These are phyloP conservation scores for Panagrolaimus sp. DNA, from an alignment of 1,140 invertebrate genomes.

Conservation along the genomic window DNA sequence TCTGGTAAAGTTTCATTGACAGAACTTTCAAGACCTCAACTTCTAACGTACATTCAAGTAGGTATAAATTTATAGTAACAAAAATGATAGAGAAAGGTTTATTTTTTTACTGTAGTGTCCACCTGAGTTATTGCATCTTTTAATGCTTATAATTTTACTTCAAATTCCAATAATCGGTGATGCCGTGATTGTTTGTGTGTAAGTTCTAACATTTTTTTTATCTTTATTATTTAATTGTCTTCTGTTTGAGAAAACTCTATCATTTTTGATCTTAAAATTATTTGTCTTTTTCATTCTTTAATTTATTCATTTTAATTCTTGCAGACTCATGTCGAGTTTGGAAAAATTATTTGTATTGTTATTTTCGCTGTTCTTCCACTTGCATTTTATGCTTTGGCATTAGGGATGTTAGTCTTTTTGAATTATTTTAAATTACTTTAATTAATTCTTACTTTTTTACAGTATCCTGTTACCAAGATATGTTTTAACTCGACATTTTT, in stretches of 20 bases:
- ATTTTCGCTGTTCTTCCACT: slow-evolving; percentile 23
- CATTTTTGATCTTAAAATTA: slow-evolving; percentile 3
- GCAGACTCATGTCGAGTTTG: slow-evolving; percentile 17
- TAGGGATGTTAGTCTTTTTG: slow-evolving; percentile 6
- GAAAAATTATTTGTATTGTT: slow-evolving; percentile 15
- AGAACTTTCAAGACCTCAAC: slow-evolving; percentile 10
- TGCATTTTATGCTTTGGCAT: slow-evolving; percentile 14
- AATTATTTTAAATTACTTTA: background rate
- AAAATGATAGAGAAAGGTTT: background rate
- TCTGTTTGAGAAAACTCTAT: background rate
- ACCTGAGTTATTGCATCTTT: slow-evolving; percentile 20
- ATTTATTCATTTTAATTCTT: slow-evolving; percentile 12
- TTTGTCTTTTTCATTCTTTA: background rate
- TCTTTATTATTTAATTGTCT: background rate
- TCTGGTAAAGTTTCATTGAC: background rate
- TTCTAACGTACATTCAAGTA: slow-evolving; percentile 24
- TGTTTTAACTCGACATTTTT: slow-evolving; percentile 24
- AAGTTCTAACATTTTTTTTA: slow-evolving; percentile 9
- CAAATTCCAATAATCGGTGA: slow-evolving; percentile 24
- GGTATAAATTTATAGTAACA: background rate
- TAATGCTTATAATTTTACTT: slow-evolving; percentile 8
- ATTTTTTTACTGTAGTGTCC: slow-evolving; percentile 18
- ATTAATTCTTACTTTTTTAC: slow-evolving; percentile 10
- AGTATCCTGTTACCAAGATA: slow-evolving; percentile 22
- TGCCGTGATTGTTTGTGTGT: slow-evolving; percentile 16